These are phyloP conservation scores for Pontoporia blainvillei DNA, from an alignment of 2,113 vertebrate species.

Conservation along the genomic window DNA sequence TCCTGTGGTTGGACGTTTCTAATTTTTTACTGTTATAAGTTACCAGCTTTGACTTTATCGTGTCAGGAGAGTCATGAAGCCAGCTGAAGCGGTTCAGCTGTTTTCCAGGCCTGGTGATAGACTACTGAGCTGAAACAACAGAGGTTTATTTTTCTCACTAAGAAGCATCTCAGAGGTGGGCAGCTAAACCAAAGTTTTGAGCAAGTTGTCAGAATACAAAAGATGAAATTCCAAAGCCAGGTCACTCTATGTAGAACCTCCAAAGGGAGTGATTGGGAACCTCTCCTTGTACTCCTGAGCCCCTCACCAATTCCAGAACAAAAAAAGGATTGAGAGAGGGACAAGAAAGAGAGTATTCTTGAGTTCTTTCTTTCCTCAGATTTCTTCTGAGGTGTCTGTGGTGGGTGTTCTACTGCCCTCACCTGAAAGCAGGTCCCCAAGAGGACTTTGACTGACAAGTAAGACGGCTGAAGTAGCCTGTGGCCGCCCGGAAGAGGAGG, in stretches of 20 bases:
- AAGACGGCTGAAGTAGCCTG: neutral
- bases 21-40: neutral
- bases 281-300: neutral
- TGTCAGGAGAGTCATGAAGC: neutral
- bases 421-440: neutral
- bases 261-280: neutral
- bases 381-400: neutral
- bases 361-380: neutral
- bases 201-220: neutral
- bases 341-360: neutral
- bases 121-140: neutral
- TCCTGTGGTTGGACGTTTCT: neutral
- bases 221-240: neutral
- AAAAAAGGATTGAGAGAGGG: neutral
- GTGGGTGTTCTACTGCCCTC: accelerated
- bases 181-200: neutral
- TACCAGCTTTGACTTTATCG: neutral
- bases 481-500: neutral
- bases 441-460: neutral
- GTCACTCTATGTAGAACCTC: neutral
- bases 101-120: neutral
- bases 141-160: neutral
- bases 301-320: neutral
- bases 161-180: neutral
- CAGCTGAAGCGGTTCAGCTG: neutral